Conservation (phyloP, 2,797 vertebrate genomes). For the Aeoliscus strigatus region DNA sequence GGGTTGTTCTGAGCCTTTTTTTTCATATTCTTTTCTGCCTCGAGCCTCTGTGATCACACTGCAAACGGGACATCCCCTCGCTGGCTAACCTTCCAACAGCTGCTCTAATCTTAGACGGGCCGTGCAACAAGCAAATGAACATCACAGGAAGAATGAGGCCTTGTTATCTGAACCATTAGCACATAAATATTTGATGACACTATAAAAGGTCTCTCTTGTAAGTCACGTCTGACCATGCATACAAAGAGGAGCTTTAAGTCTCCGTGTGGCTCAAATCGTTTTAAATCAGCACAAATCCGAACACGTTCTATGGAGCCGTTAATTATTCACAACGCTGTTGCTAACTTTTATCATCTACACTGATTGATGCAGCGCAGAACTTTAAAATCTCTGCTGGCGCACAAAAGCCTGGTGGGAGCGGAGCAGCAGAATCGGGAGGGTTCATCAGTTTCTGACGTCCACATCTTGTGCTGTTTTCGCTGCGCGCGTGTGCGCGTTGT, state of each 20-base stretch:
- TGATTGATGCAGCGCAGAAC: constrained; percentile 24
- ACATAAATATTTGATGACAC: constrained; percentile 69
- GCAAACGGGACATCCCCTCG: too few species aligned
- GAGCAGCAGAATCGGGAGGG: constrained; percentile 3
- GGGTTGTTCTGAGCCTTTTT: too few species aligned
- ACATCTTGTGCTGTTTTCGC: constrained; percentile 9
- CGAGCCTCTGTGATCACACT: too few species aligned
- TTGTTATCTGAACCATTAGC: constrained; percentile 60
- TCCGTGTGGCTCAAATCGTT: constrained; percentile 29
- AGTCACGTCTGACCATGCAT: constrained; percentile 48
- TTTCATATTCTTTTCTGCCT: too few species aligned
- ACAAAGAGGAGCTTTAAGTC: constrained; percentile 35
- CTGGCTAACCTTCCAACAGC: too few species aligned
- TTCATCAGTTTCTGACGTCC: constrained; percentile 26
- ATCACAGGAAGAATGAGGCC: constrained; percentile 33
- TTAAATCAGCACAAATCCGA: constrained; percentile 36
- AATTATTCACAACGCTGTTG: constrained; percentile 50
- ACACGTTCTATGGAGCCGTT: constrained; percentile 36
- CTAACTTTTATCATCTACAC: constrained; percentile 42
- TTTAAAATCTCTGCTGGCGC: constrained; percentile 27
- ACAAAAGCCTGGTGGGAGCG: constrained; percentile 16
- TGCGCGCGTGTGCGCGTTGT: too few species aligned
- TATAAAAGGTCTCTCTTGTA: constrained; percentile 58
- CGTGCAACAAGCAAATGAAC: constrained; percentile 37
- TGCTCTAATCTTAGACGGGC: constrained; percentile 31